Evolutionary conservation across 1,140 invertebrate species (phyloP).

Genomic region (Coenobita brevimanus): DNA sequence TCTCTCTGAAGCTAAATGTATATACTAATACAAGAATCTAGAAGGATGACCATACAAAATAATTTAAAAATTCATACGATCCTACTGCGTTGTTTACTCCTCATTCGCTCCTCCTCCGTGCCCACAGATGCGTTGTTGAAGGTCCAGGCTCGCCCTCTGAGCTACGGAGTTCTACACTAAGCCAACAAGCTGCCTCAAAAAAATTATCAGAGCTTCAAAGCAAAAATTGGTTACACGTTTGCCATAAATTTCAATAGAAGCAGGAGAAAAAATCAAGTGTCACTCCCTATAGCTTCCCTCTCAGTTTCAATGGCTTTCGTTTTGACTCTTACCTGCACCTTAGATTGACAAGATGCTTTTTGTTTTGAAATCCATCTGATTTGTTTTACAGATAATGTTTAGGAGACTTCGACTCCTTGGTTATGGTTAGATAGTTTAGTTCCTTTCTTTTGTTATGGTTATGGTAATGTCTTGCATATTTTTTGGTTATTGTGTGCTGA

Average conservation of each 20-base stretch:
- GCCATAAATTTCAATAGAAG: conserved; percentile 4
- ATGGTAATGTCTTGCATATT: too few relatives aligned
- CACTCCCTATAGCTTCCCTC: conserved; percentile 11
- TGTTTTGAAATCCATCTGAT: too few relatives aligned
- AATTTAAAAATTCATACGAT: neutral
- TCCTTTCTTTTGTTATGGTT: too few relatives aligned
- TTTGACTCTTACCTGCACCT: conserved; percentile 31
- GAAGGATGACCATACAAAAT: too few relatives aligned
- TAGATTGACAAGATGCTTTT: conserved; percentile 11
- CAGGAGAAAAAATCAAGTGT: conserved; percentile 16
- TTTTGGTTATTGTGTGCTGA: too few relatives aligned
- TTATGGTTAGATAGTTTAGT: too few relatives aligned
- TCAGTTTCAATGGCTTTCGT: conserved; percentile 19
- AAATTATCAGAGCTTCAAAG: neutral
- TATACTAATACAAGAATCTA: too few relatives aligned
- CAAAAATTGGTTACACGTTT: conserved; percentile 11
- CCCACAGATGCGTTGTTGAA: conserved; percentile 44
- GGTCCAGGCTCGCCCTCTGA: conserved; percentile 38
- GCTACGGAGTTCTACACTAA: conserved; percentile 45
- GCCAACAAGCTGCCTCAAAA: conserved; percentile 33
- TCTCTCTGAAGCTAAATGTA: conserved; percentile 26
- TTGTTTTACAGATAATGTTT: too few relatives aligned
- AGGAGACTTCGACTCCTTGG: too few relatives aligned
- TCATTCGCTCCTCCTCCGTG: conserved; percentile 41
- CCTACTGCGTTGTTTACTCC: conserved; percentile 25